Conservation (phyloP, 2,113 vertebrate species). For the Indicator maculatus region DNA sequence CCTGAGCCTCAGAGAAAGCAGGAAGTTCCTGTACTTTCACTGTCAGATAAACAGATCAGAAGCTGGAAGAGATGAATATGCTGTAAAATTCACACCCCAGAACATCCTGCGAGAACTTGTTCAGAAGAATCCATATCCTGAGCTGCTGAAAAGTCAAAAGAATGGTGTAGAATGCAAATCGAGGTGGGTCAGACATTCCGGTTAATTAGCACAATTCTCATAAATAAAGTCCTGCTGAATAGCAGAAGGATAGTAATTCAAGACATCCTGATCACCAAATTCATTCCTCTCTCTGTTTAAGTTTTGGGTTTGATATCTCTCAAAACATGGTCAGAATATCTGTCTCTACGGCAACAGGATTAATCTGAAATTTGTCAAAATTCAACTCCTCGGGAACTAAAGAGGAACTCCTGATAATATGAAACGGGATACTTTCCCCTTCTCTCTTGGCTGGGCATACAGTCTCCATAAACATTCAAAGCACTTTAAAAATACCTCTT, state of each 20-base stretch:
- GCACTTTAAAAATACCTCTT: conserved; percentile 82
- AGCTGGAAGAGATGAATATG: not conserved
- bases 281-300: not conserved
- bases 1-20: not conserved
- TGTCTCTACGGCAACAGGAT: not conserved
- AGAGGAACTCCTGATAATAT: not conserved
- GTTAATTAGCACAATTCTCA: not conserved
- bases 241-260: not conserved
- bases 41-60: not conserved
- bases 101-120: not conserved
- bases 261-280: not conserved
- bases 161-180: not conserved
- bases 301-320: not conserved
- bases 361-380: not conserved
- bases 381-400: not conserved
- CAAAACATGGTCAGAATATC: not conserved
- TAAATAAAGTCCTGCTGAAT: not conserved
- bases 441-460: not conserved
- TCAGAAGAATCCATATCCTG: not conserved
- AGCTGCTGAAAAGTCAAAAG: not conserved
- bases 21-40: not conserved
- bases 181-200: not conserved
- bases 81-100: not conserved
- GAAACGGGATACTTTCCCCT: not conserved
- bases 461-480: not conserved